Evolutionary conservation across 2,797 vertebrate species (phyloP), one percentile per base, ranked within the genome.

Genomic region (Cyclura pinguis): DNA sequence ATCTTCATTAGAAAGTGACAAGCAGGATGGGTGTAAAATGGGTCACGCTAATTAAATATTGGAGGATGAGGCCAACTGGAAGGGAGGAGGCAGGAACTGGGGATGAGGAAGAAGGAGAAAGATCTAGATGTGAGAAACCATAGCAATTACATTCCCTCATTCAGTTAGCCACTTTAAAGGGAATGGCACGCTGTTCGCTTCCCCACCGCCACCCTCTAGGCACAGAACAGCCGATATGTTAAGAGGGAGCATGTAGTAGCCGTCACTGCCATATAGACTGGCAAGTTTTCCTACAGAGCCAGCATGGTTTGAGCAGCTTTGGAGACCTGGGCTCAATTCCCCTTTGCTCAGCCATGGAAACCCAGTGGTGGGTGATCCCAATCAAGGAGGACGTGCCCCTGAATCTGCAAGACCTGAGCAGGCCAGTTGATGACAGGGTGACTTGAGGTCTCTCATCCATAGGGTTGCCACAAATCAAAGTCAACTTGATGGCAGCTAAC

Each of bases 81-180:
- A 67, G 7, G 27, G 22, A 67, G 64, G 64, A 29, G 27, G 64
- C 64, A 18, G 29, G 16, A 47, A 47, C 42, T 47, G 42, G 42
- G 42, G 42, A 47, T 4, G 4, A 13, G 22, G 14, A 2, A 18
- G 14, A 18, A 42, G 35, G 14, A 73, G 3, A 32, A n/a, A 72
- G 35, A 22, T 22, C 69, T n/a, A 52, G 78, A n/a, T 29, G 69
- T 52, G 47, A 62, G 78, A 52, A 74, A 83, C 22, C 16, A 20
- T 42, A 13, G 35, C 12, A 16, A 0, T 52, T 24, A 3, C 0
- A 0, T 0, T 4, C 83, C 7, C 5, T 62, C 20, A 29, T 32
- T 4, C 7, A n/a, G 0, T 0, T 29, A 4, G 0, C 0, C 0
- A 0, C 0, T n/a, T 35, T 0, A 12, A 0, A 1, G 0, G 6